phyloP scores from a whole-genome alignment of 1,140 invertebrate genomes.

The Heterodera schachtii region DNA sequence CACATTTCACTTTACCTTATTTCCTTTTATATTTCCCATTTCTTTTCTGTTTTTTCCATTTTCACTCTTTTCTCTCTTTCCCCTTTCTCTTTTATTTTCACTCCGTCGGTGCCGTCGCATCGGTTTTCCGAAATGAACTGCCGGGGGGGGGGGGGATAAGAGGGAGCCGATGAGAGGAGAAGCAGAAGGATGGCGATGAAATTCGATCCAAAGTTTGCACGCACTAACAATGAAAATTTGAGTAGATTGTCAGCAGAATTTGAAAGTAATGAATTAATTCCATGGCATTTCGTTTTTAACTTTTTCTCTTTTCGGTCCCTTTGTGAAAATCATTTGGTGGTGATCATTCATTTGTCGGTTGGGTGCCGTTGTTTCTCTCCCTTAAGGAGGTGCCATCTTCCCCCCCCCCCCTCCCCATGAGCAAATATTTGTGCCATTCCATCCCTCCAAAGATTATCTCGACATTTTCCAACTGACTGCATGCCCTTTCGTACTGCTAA shows the following conservation, averaged over 20 bases:
- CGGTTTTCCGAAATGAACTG: slow-evolving; percentile 1
- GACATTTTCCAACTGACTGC: slow-evolving; percentile 6
- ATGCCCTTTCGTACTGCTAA: slow-evolving; percentile 1
- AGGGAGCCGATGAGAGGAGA: neutral
- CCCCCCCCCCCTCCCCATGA: neutral
- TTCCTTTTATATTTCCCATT: no score
- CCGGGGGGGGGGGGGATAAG: neutral
- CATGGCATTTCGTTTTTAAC: neutral
- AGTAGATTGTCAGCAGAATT: neutral
- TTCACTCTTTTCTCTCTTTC: neutral
- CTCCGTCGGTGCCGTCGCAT: neutral
- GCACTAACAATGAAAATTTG: neutral
- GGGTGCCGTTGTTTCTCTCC: neutral
- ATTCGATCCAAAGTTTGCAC: neutral
- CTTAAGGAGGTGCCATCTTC: neutral
- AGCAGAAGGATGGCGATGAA: neutral
- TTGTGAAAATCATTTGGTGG: neutral
- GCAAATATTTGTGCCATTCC: slow-evolving; percentile 8
- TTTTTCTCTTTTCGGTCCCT: neutral
- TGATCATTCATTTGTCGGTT: neutral
- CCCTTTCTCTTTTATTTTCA: neutral
- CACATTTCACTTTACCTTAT: no score
- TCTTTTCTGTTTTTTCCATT: neutral
- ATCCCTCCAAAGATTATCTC: neutral
- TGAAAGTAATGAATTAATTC: neutral